Conservation (phyloP, 2,113 vertebrate genomes). For the Ibidorhyncha struthersii region DNA sequence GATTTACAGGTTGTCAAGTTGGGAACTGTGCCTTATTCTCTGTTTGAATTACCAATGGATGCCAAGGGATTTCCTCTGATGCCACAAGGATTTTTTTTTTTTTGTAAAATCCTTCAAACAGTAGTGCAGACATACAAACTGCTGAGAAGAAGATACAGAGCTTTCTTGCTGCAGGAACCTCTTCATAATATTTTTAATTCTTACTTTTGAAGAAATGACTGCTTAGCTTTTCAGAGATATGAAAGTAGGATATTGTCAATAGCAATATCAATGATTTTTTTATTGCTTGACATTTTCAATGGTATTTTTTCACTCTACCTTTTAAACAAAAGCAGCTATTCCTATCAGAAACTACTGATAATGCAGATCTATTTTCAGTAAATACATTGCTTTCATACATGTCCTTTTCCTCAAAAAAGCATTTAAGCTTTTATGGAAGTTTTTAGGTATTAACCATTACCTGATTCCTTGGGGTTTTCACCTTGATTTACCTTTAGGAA, state of each 20-base stretch:
- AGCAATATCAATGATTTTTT: not conserved
- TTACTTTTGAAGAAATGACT: not conserved
- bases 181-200: not conserved
- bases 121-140: not conserved
- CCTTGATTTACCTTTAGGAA: not conserved
- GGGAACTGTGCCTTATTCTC: not conserved
- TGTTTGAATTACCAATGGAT: not conserved
- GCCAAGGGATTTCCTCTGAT: not conserved
- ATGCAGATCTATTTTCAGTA: not conserved
- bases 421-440: not conserved
- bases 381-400: not conserved
- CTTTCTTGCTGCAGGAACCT: not conserved
- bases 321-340: not conserved
- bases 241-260: not conserved
- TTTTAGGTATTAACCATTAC: not conserved
- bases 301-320: not conserved
- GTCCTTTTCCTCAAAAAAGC: not conserved
- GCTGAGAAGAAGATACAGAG: not conserved
- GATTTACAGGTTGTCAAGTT: not conserved
- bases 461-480: not conserved
- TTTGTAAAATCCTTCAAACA: not conserved
- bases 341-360: not conserved
- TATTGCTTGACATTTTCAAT: not conserved
- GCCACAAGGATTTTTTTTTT: not conserved
- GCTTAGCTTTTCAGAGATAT: not conserved